These are phyloP conservation scores for Sander vitreus DNA, from an alignment of 2,113 vertebrate genomes.

Conservation along the genomic window DNA sequence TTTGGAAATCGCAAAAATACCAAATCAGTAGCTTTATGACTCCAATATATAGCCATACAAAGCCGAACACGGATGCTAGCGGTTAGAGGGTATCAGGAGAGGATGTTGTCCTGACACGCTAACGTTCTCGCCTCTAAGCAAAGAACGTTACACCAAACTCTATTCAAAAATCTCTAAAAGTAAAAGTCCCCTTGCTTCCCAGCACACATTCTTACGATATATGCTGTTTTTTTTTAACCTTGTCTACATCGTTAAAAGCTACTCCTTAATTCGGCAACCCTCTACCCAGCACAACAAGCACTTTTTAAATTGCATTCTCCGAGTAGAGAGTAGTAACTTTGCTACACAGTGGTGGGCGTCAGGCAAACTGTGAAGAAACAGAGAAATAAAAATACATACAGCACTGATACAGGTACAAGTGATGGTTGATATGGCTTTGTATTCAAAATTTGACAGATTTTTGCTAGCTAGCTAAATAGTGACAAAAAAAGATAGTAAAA, in stretches of 20 bases:
- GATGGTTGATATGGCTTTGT: no score
- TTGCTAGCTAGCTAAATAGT: no score
- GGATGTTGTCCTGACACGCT: not conserved
- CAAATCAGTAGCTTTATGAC: conserved; percentile 54
- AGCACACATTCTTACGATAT: not conserved
- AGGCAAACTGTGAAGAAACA: not conserved
- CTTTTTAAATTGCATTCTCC: not conserved
- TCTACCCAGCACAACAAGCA: not conserved
- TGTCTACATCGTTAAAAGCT: not conserved
- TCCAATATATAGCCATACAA: not conserved
- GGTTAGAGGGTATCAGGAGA: conserved; percentile 20
- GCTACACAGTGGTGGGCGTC: no score
- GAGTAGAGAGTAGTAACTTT: not conserved
- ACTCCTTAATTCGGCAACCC: not conserved
- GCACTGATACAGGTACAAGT: no score
- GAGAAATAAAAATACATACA: no score
- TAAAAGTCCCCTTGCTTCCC: not conserved
- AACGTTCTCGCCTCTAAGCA: not conserved
- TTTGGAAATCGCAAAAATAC: conserved; percentile 45
- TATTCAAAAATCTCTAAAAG: conserved; percentile 11
- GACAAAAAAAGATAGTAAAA: no score
- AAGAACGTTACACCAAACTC: not conserved
- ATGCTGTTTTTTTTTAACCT: not conserved
- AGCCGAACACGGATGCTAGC: conserved; percentile 29
- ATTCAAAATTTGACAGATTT: no score